Evolutionary conservation across 2,797 vertebrate genomes (phyloP).

Genomic region (Acanthiza pusilla): DNA sequence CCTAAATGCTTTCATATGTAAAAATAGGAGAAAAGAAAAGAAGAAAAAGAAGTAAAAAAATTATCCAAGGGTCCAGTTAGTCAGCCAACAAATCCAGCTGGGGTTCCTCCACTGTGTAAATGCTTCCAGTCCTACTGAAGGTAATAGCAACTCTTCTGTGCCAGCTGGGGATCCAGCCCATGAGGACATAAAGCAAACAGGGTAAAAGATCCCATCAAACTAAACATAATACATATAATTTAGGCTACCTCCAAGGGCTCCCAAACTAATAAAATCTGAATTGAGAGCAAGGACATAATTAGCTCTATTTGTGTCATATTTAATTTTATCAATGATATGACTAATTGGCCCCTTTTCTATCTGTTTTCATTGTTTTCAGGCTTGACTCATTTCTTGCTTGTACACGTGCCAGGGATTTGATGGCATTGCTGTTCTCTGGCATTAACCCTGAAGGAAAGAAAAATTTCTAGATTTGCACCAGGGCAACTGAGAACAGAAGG

Average conservation of each 20-base stretch:
- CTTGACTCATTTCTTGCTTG: background rate
- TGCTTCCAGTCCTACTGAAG: background rate
- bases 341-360: background rate
- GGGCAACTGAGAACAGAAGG: background rate
- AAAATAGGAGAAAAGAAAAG: background rate
- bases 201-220: constrained; percentile 11
- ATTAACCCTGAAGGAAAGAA: background rate
- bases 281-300: constrained; percentile 1
- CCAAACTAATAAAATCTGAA: constrained; percentile 23
- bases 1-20: background rate
- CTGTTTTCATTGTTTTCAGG: background rate
- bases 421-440: background rate
- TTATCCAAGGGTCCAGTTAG: background rate
- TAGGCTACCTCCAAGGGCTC: background rate
- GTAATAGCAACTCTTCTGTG: background rate
- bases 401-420: background rate
- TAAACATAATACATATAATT: background rate
- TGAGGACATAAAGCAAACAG: background rate
- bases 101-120: background rate
- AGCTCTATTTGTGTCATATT: background rate
- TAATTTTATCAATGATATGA: constrained; percentile 21
- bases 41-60: background rate
- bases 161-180: background rate
- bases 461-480: background rate
- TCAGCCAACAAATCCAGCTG: constrained; percentile 8